phyloP scores from a whole-genome alignment of 2,888 invertebrate species.

The Sturmia bella region DNA sequence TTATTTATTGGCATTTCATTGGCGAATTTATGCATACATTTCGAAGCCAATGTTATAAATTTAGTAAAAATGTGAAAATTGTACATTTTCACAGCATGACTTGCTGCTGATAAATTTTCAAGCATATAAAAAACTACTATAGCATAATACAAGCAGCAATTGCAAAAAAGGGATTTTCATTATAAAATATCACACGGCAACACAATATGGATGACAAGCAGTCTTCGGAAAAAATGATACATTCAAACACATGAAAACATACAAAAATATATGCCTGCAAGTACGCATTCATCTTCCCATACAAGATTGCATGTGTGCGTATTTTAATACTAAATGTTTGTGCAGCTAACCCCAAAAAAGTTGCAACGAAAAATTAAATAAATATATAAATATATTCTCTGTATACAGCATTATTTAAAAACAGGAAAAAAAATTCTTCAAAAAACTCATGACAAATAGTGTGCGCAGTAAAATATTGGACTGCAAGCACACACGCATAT shows the following conservation, averaged over 20 bases:
- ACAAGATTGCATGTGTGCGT: neutral
- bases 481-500: slow-evolving; percentile 45
- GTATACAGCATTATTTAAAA: slow-evolving; percentile 64
- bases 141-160: slow-evolving; percentile 36
- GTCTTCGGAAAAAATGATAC: slow-evolving; percentile 49
- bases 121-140: slow-evolving; percentile 33
- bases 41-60: slow-evolving; percentile 79
- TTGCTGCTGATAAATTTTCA: slow-evolving; percentile 61
- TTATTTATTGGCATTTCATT: slow-evolving; percentile 81
- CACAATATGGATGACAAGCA: slow-evolving; percentile 68
- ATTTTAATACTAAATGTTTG: slow-evolving; percentile 10
- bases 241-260: slow-evolving; percentile 16
- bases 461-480: slow-evolving; percentile 71
- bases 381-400: slow-evolving; percentile 56
- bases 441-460: slow-evolving; percentile 80
- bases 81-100: slow-evolving; percentile 76
- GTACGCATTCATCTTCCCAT: slow-evolving; percentile 32
- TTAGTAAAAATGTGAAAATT: slow-evolving; percentile 80
- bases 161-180: slow-evolving; percentile 78
- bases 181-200: slow-evolving; percentile 78
- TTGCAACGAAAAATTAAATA: slow-evolving; percentile 65
- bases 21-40: slow-evolving; percentile 78
- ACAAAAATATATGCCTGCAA: too few species aligned
- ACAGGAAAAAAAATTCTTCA: slow-evolving; percentile 63
- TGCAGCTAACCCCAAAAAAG: slow-evolving; percentile 44